Conservation (phyloP, 2,888 invertebrate species). For the Matsumyia berberina region DNA sequence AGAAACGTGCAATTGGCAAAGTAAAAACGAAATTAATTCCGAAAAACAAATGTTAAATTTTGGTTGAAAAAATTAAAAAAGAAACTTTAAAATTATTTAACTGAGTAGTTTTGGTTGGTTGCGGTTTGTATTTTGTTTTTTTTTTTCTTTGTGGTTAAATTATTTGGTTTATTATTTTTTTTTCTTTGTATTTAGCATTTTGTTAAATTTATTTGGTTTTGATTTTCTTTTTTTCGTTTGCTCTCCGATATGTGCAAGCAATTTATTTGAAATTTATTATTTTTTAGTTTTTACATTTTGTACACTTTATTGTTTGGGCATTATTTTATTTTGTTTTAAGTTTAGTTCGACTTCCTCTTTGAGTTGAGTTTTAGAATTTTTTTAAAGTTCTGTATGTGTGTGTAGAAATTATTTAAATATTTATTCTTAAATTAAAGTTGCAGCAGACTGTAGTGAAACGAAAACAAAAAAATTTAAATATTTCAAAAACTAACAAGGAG, state of each 20-base stretch:
- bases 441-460: slow-evolving; percentile 52
- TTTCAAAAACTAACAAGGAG: slow-evolving; percentile 20
- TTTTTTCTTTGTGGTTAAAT: slow-evolving; percentile 18
- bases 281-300: slow-evolving; percentile 54
- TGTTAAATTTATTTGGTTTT: slow-evolving; percentile 37
- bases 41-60: background rate
- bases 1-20: slow-evolving; percentile 33
- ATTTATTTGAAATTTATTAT: slow-evolving; percentile 24
- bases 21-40: slow-evolving; percentile 3
- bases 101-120: slow-evolving; percentile 5
- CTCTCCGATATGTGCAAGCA: slow-evolving; percentile 17
- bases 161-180: slow-evolving; percentile 55
- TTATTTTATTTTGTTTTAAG: slow-evolving; percentile 33
- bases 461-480: slow-evolving; percentile 19
- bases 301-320: slow-evolving; percentile 55
- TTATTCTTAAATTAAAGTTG: slow-evolving; percentile 40
- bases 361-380: slow-evolving; percentile 1
- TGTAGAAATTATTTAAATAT: slow-evolving; percentile 16
- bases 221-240: slow-evolving; percentile 16
- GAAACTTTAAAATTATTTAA: slow-evolving; percentile 16
- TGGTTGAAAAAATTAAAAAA: slow-evolving; percentile 3
- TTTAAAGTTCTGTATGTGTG: slow-evolving; percentile 42
- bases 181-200: slow-evolving; percentile 72
- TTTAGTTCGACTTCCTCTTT: slow-evolving; percentile 27
- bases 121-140: slow-evolving; percentile 4